These are phyloP conservation scores for Mylabris sibirica DNA, from an alignment of 2,888 invertebrate species.

Conservation along the genomic window DNA sequence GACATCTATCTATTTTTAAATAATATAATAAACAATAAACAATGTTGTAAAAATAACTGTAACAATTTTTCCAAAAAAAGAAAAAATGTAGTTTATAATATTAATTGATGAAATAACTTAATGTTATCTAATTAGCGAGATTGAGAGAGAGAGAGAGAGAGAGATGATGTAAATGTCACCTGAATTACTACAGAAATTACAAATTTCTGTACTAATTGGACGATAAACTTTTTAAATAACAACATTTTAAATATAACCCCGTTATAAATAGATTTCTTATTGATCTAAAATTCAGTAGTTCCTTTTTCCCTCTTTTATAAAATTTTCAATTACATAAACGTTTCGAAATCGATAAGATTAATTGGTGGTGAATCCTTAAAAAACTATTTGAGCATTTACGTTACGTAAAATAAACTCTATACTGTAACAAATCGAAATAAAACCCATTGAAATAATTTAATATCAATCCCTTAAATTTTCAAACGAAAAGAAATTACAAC, in stretches of 20 bases:
- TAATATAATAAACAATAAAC: background rate
- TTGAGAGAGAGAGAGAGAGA: background rate
- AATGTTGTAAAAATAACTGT: background rate
- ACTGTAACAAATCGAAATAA: too few relatives aligned
- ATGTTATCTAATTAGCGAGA: background rate
- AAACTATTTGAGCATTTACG: too few relatives aligned
- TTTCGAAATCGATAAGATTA: too few relatives aligned
- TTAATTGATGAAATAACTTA: background rate
- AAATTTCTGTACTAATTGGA: background rate
- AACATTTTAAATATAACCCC: background rate
- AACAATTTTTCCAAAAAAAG: background rate
- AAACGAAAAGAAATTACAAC: too few relatives aligned
- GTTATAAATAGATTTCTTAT: too few relatives aligned
- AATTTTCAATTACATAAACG: too few relatives aligned
- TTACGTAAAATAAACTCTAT: too few relatives aligned
- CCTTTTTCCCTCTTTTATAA: too few relatives aligned
- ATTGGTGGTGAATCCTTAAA: too few relatives aligned
- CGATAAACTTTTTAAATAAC: background rate
- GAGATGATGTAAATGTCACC: conserved; percentile 5
- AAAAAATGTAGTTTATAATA: background rate
- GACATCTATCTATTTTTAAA: background rate
- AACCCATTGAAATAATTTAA: too few relatives aligned
- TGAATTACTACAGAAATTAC: conserved; percentile 6
- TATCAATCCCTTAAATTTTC: too few relatives aligned
- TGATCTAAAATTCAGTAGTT: too few relatives aligned